Evolutionary conservation across 1,140 invertebrate species (phyloP), one percentile per base, ranked within the genome.

Genomic region (Euborellia annulipes): DNA sequence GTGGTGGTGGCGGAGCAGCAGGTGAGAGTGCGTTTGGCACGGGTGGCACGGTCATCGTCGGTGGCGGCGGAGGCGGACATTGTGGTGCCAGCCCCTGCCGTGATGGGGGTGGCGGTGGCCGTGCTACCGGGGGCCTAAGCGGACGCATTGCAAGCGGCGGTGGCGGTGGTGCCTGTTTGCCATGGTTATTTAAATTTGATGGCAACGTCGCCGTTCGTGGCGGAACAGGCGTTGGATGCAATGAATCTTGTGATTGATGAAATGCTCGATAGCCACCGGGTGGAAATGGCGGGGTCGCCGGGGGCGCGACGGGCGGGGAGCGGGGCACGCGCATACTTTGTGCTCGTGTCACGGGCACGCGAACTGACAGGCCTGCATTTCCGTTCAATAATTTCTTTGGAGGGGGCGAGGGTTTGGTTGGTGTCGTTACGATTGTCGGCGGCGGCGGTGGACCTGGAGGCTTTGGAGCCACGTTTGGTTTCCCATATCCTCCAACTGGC

Each of bases 261-360:
- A 71, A 57, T 9, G 65, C 64, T 19, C 32, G 46, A 11, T 30
- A 36, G 13, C 46, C 49, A 8, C 19, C 16, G 17, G 46, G 50
- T 9, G 49, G 49, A 40, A 41, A 41, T 9, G 43, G 34, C 19
- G 41, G 36, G 32, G 34, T 39, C 3, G 21, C 36, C 19, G 46
- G 41, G 11, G 51, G 46, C 23, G 54, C 48, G 18, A 69, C 65
- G 2, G 68, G 66, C 2, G 68, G 63, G 4, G 69, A 69, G n/a
- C 66, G 54, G 3, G 67, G 65, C 4, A 69, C 48, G 48, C 68
- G 54, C 69, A 72, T 71, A 45, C 69, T 71, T 46, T 71, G 69
- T n/a, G 70, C 66, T 32, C 68, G 60, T 7, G 67, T 65, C 2
- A 69, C 68, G 8, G 58, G 58, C 16, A 50, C 52, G 13, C 59